Base-by-base conservation (phyloP, 2,888 invertebrate species). In the Mongoloraphidia duomilia region DNA sequence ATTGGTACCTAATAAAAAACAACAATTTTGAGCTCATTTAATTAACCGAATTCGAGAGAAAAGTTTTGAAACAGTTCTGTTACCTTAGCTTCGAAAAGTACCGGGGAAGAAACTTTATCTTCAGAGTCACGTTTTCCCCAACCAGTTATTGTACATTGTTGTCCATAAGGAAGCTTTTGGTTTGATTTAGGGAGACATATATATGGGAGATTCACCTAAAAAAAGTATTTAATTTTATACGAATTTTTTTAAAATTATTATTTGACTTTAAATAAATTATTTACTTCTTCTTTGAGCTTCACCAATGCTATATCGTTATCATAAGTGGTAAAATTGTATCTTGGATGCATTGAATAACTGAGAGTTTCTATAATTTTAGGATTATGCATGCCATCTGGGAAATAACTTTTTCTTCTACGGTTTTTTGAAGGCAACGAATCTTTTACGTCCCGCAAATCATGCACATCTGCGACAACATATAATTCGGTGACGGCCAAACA, bases 301-400 rank as follows among this genome's bases (percentile, higher is more conserved):
- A 95, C 67, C 58, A 95, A 70, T 3, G 93, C 94, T 45, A 95
- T 84, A 64, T 95, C 95, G 63, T 91, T 92, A 64, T 93, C 87
- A 36, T 94, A 91, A 0, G 91, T 93, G 55, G 84, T 81, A 48
- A 83, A 81, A 65, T 93, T 86, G 66, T 91, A 94, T 52, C 78
- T 75, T 0, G 91, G 91, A 69, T 95, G 93, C 40, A 84, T 26
- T 26, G 1, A 6, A 26, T 26, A 26, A 26, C 26, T 26, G 26
- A 1, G 1, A 26, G 26, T 26, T 26, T 26, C 26, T 6, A 26
- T 26, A 26, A 26, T 3, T 6, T 26, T 26, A 26, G 26, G 26
- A 26, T 26, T 26, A 26, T 26, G 26, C 26, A 26, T 26, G 26
- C 26, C 26, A 6, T 26, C 26, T 26, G 6, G 26, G 26, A 26